Conservation (phyloP, 2,797 vertebrate genomes). For the Emys orbicularis region DNA sequence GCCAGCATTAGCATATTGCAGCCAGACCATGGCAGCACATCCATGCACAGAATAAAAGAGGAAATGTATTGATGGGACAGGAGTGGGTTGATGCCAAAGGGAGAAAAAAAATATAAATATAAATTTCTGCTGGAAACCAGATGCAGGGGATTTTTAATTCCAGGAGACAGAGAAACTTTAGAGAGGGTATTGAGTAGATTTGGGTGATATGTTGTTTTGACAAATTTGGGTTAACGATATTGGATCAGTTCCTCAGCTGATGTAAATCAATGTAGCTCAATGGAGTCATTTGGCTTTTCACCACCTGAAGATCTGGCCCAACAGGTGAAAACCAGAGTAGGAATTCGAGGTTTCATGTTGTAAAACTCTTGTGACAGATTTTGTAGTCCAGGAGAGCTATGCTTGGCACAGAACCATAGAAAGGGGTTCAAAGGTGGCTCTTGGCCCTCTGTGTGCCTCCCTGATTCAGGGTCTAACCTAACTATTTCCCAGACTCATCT, state of each 20-base stretch:
- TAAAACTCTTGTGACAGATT: not conserved
- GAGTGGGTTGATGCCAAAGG: not conserved
- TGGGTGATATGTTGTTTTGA: not conserved
- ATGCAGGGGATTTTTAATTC: constrained; percentile 3
- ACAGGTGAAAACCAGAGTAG: not conserved
- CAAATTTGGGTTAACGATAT: not conserved
- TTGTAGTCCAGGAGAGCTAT: not conserved
- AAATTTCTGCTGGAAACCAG: constrained; percentile 15
- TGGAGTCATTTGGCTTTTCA: not conserved
- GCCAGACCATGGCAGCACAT: not conserved
- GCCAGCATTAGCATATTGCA: not conserved
- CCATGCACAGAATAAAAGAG: not conserved
- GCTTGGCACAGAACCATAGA: not conserved
- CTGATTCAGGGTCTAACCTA: not conserved
- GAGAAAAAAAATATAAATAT: not conserved
- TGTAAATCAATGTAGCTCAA: not conserved
- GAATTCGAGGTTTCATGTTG: not conserved
- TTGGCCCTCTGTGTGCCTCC: not conserved
- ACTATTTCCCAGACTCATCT: not conserved
- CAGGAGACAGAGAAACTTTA: not conserved
- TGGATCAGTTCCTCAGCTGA: not conserved
- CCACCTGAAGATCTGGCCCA: not conserved
- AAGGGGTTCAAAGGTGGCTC: not conserved
- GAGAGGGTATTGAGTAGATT: not conserved
- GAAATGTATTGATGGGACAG: not conserved